These are phyloP conservation scores for Armadillidium nasatum DNA, from an alignment of 1,140 invertebrate genomes.

Conservation along the genomic window DNA sequence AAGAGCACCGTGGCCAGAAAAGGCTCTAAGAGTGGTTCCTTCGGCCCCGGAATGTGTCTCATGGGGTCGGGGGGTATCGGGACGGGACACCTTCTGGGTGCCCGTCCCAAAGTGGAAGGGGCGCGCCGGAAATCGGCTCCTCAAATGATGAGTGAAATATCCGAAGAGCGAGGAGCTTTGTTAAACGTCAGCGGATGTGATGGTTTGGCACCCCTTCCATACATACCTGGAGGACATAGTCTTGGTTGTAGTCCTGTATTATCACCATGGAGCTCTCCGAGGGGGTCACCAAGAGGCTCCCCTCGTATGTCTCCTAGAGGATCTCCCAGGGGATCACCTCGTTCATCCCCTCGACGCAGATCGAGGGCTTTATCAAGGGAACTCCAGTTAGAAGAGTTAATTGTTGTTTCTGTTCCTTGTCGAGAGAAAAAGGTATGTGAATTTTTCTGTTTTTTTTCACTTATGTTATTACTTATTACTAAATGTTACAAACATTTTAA, in stretches of 20 bases:
- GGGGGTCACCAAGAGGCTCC: constrained; percentile 28
- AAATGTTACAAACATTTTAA: too few relatives aligned
- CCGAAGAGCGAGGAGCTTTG: constrained; percentile 26
- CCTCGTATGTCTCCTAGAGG: constrained; percentile 28
- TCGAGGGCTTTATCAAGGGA: constrained; percentile 37
- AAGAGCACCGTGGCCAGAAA: neutral
- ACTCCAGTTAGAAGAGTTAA: constrained; percentile 31
- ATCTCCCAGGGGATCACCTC: constrained; percentile 25
- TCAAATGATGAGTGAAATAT: constrained; percentile 24
- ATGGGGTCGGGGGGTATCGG: neutral
- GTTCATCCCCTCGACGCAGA: constrained; percentile 30
- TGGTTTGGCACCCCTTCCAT: constrained; percentile 28
- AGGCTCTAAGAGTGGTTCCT: neutral
- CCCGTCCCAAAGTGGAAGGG: constrained; percentile 18
- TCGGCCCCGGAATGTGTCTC: neutral
- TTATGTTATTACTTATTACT: too few relatives aligned
- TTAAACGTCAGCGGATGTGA: constrained; percentile 23
- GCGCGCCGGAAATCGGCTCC: constrained; percentile 23
- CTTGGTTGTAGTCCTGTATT: constrained; percentile 18
- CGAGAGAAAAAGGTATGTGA: constrained; percentile 39
- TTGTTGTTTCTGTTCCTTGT: constrained; percentile 41
- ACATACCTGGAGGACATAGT: constrained; percentile 27
- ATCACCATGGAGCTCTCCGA: constrained; percentile 23
- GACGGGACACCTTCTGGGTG: constrained; percentile 12
- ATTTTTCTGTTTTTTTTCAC: too few relatives aligned